phyloP scores from a whole-genome alignment of 2,888 invertebrate species.

The Metopia argyrocephala region DNA sequence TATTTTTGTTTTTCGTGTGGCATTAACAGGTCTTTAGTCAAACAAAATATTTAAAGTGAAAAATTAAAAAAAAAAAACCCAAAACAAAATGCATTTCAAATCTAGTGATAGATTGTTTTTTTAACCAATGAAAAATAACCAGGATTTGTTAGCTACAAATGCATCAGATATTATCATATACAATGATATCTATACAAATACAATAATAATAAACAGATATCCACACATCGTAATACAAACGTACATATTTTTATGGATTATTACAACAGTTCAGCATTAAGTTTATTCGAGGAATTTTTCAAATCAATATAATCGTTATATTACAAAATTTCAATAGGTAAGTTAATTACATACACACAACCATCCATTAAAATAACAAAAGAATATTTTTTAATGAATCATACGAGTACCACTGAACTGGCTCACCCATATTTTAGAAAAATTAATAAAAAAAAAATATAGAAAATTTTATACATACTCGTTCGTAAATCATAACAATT shows the following conservation, averaged over 20 bases:
- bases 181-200: too few species aligned
- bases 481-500: slow-evolving; percentile 30
- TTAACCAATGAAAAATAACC: background rate
- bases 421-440: slow-evolving; percentile 15
- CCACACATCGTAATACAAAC: too few species aligned
- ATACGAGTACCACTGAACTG: too few species aligned
- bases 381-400: background rate
- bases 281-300: slow-evolving; percentile 5
- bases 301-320: background rate
- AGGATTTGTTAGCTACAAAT: too few species aligned
- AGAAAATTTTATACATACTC: background rate
- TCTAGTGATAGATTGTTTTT: background rate
- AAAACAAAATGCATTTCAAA: slow-evolving; percentile 2
- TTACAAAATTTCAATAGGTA: slow-evolving; percentile 20
- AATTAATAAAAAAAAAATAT: background rate
- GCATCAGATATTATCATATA: too few species aligned
- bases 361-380: background rate
- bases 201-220: too few species aligned
- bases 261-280: background rate
- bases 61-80: background rate
- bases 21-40: slow-evolving; percentile 39
- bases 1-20: background rate
- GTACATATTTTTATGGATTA: too few species aligned
- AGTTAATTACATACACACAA: slow-evolving; percentile 23
- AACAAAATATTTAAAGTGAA: slow-evolving; percentile 12